Base-by-base conservation (phyloP, 2,888 invertebrate species). In the Lepidochrysops patricia region DNA sequence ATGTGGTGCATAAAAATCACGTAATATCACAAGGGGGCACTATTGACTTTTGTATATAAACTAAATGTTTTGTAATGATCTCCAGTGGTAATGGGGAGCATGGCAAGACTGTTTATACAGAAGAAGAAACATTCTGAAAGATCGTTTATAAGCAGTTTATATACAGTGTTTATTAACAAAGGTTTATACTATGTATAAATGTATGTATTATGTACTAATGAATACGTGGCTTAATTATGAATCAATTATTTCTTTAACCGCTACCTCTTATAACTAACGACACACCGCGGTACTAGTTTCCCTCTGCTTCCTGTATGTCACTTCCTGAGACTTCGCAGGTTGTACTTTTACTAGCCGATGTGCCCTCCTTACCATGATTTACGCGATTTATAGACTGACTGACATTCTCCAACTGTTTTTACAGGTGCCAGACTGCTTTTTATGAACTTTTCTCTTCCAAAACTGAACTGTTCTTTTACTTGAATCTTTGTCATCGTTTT, bases 241-340 rank as follows among this genome's bases (percentile, higher is more conserved):
- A 15, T 25, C n/a, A n/a, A n/a, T 50, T 9, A n/a, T 25, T 26
- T 50, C n/a, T 15, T 29, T 2, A 48, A 58, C 5, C 72, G 72
- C 68, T 58, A 23, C 56, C 52, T 66, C 67, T 61, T 49, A 2
- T 62, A 15, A 57, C 67, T 75, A 70, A 64, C 1, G 57, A 72
- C 72, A 64, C 15, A n/a, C 57, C 43, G 63, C 67, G 64, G 67
- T 67, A 77, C 75, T 72, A 76, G 77, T 79, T 80, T 80, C 82
- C 80, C 75, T 75, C 75, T 73, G 74, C 82, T 85, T 85, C 85
- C 84, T 82, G 80, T 69, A 73, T 75, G 71, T 74, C 69, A 72
- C 77, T 85, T 86, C 85, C 84, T 81, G 83, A 80, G 78, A 76
- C 78, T 76, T 75, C 77, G 72, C 84, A 82, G 78, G 69, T 75